Evolutionary conservation across 2,797 vertebrate species (phyloP), one percentile per base, ranked within the genome.

Genomic region (Enteromius paludinosus): DNA sequence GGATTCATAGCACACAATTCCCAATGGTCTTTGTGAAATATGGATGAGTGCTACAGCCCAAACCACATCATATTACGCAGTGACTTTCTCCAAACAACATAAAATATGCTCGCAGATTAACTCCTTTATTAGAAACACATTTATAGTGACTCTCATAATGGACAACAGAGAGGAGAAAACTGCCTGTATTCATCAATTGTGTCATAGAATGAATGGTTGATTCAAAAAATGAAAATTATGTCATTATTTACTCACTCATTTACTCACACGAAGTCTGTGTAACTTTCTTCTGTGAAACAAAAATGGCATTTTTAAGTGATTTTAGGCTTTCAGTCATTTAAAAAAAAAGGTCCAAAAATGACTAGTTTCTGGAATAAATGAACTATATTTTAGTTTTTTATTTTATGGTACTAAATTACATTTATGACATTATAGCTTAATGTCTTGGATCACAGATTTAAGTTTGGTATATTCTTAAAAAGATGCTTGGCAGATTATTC

Each of bases 81-180:
- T 89, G 47, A 73, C 88, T 90, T 89, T 87, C 89, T 91, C 89
- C 88, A 88, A 91, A 89, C 83, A 86, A 88, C 90, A 94, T 94
- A 91, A 94, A 94, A 94, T 94, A 94, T 93, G 92, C 89, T 93
- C 92, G 90, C 87, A 56, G 91, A 90, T 93, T 91, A 93, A 93
- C 89, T 90, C 89, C 87, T 92, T 92, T 92, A 93, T 94, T 94
- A 94, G 92, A 91, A 92, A 92, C 92, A 91, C 90, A 93, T 93
- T 94, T 92, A 93, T 90, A 90, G 92, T 91, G 80, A 92, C 93
- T 92, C 90, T 90, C 86, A 81, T 87, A 78, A 86, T 80, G 82
- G 85, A 86, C 81, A 79, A 78, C 79, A 75, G 84, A 65, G 54
- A 54, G 70, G 56, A n/a, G 62, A 64, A 49, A 23, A 76, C 85